Evolutionary conservation across 2,797 vertebrate genomes (phyloP), one percentile per base, ranked within the genome.

Genomic region (Hippocampus kuda): DNA sequence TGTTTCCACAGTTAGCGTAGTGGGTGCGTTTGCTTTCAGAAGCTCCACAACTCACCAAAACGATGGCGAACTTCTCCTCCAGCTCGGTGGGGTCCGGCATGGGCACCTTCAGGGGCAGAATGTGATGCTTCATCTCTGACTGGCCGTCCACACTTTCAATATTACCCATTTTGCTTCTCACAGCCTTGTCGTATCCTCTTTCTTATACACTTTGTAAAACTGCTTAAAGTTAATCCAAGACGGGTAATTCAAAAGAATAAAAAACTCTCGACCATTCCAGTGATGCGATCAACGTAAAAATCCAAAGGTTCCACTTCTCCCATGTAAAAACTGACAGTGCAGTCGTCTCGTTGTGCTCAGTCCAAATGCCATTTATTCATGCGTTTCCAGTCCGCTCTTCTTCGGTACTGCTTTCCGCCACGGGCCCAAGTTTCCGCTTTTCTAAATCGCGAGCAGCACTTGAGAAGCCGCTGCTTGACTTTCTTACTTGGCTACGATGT

Each of bases 61-160:
- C 96, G 73, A 98, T 84, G 49, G 96, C 94, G 89, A 98, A 98
- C 65, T 95, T 92, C 86, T 98, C 95, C 88, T 98, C 96, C 86
- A 98, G 88, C 85, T 98, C 96, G 67, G 91, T 93, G 72, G 92
- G 91, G 73, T 98, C 96, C 20, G 96, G 96, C 94, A 98, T 98
- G 74, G 95, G 95, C 77, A 95, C 94, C 88, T 96, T 97, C 66
- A 96, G 89, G 38, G 94, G 92, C 91, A 94, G 89, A 71, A 91
- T 89, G 71, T 92, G 91, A 88, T 93, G 90, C 83, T 95, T 91
- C 81, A 93, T 86, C 57, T 94, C 93, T 18, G 92, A 86, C 70
- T 92, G 91, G 57, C 92, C 94, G 73, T 95, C 94, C 85, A 91
- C 89, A 77, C 96, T 96, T 77, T 97, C 95, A 81, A 93, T 90